phyloP scores from a whole-genome alignment of 1,140 invertebrate species.

The Mesaphorura yosii region DNA sequence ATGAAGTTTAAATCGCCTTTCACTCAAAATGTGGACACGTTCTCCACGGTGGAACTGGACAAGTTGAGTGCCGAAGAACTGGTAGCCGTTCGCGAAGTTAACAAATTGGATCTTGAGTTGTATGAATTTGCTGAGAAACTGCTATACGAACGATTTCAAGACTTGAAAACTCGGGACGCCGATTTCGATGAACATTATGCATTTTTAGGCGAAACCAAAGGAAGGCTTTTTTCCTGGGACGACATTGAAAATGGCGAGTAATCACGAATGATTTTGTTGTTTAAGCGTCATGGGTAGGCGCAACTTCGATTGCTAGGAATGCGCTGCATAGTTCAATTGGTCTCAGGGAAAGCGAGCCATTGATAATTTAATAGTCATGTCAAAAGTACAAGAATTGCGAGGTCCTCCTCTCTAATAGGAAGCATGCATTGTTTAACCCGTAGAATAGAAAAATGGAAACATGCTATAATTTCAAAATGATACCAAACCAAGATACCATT shows the following conservation, averaged over 20 bases:
- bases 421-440: too few species aligned
- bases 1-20: slow-evolving; percentile 77
- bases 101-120: slow-evolving; percentile 80
- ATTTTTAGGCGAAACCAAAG: slow-evolving; percentile 32
- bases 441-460: too few species aligned
- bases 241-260: slow-evolving; percentile 32
- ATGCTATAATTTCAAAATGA: too few species aligned
- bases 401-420: too few species aligned
- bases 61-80: slow-evolving; percentile 59
- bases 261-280: too few species aligned
- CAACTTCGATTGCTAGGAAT: too few species aligned
- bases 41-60: slow-evolving; percentile 62
- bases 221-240: slow-evolving; percentile 33
- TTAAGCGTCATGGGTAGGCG: too few species aligned
- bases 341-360: too few species aligned
- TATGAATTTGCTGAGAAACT: slow-evolving; percentile 87
- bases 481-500: too few species aligned
- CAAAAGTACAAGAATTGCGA: too few species aligned
- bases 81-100: slow-evolving; percentile 62
- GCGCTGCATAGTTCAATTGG: too few species aligned
- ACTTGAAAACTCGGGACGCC: slow-evolving; percentile 60
- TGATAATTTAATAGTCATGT: too few species aligned
- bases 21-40: slow-evolving; percentile 77
- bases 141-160: slow-evolving; percentile 71
- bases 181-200: slow-evolving; percentile 56